These are phyloP conservation scores for Leguminivora glycinivorella DNA, from an alignment of 1,140 invertebrate genomes.

Conservation along the genomic window DNA sequence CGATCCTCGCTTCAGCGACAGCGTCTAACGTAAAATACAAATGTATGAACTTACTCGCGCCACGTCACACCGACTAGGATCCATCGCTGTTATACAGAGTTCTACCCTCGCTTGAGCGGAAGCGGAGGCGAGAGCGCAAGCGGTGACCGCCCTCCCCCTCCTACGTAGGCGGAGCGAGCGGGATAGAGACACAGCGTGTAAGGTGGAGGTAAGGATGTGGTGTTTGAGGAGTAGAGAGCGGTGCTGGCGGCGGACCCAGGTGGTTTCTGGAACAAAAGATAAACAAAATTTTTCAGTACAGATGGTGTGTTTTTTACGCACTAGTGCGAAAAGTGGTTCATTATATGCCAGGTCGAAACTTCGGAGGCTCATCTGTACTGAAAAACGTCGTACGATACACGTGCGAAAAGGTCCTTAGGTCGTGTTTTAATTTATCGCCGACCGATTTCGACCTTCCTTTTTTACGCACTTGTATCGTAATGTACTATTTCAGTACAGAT, in stretches of 20 bases:
- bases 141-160: constrained; percentile 6
- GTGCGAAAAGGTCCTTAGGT: too few species aligned
- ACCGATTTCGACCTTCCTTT: too few species aligned
- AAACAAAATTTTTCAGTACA: too few species aligned
- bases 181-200: constrained; percentile 30
- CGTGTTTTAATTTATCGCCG: too few species aligned
- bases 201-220: constrained; percentile 25
- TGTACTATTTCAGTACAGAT: too few species aligned
- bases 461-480: too few species aligned
- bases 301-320: too few species aligned
- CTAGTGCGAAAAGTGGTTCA: too few species aligned
- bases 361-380: too few species aligned
- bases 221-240: constrained; percentile 22
- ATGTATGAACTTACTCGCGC: background rate
- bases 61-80: background rate
- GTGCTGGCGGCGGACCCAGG: background rate
- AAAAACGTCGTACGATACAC: too few species aligned
- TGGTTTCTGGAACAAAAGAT: background rate
- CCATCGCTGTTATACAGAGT: background rate
- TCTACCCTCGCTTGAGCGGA: constrained; percentile 31
- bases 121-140: constrained; percentile 10
- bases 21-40: background rate
- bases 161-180: constrained; percentile 13
- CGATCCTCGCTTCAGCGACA: too few species aligned
- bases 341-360: too few species aligned